phyloP scores from a whole-genome alignment of 2,888 invertebrate species.

The Ophonus ardosiacus region DNA sequence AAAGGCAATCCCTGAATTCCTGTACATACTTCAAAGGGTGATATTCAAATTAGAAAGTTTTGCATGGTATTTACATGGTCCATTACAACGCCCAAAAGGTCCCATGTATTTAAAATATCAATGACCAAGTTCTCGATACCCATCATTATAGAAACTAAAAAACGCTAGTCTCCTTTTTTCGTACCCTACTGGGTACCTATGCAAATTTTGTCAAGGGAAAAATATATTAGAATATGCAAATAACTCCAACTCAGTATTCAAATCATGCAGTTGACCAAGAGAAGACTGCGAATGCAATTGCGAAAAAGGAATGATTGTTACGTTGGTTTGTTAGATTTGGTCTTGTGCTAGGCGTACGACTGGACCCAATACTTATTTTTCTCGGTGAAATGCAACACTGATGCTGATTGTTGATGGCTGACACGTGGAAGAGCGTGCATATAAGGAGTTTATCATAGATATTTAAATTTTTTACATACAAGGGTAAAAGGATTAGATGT shows the following conservation, averaged over 20 bases:
- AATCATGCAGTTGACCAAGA: constrained; percentile 55
- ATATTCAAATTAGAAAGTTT: constrained; percentile 33
- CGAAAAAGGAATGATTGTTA: background rate
- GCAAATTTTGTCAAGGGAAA: constrained; percentile 63
- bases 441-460: constrained; percentile 17
- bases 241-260: constrained; percentile 62
- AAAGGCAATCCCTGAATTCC: background rate
- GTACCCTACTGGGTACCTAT: constrained; percentile 58
- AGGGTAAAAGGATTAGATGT: background rate
- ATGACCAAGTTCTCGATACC: constrained; percentile 66
- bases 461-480: constrained; percentile 32
- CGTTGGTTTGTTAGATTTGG: background rate
- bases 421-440: constrained; percentile 30
- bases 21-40: background rate
- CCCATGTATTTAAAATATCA: constrained; percentile 66
- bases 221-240: constrained; percentile 60
- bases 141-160: constrained; percentile 64
- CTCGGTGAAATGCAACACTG: constrained; percentile 27
- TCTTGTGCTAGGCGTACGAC: constrained; percentile 50
- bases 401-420: constrained; percentile 32
- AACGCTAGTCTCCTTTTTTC: constrained; percentile 20
- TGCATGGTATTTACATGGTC: constrained; percentile 10
- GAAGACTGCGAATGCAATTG: background rate
- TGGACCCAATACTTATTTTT: constrained; percentile 43
- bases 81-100: constrained; percentile 64